These are phyloP conservation scores for Malurus elegans DNA, from an alignment of 2,113 vertebrate species.

Conservation along the genomic window DNA sequence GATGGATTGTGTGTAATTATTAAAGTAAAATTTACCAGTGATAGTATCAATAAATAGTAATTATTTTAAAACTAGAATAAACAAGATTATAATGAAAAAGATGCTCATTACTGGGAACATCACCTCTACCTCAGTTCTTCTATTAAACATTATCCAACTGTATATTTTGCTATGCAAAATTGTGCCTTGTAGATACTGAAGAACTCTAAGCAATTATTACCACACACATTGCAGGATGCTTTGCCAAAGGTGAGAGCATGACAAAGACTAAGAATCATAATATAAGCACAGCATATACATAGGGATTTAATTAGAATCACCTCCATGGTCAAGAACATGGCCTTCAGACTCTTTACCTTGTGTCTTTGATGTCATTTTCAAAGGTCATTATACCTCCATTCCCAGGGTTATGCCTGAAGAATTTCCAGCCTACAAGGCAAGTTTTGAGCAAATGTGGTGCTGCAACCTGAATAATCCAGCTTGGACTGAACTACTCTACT, in stretches of 20 bases:
- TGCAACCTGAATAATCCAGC: not conserved
- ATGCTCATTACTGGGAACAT: not conserved
- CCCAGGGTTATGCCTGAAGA: not conserved
- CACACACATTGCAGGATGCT: not conserved
- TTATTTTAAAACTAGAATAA: not conserved
- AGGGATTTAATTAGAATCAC: not conserved
- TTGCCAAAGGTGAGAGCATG: not conserved
- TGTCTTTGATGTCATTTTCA: not conserved
- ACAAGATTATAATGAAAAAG: not conserved
- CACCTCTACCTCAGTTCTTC: not conserved
- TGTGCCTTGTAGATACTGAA: not conserved
- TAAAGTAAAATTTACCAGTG: not conserved
- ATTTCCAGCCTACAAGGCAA: not conserved
- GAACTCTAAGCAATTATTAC: not conserved
- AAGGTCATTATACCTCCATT: not conserved
- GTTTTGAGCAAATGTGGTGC: not conserved
- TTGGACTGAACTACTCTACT: not conserved
- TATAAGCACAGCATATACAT: not conserved
- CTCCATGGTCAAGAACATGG: not conserved
- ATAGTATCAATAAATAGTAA: not conserved
- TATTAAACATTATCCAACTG: not conserved
- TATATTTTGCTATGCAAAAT: not conserved
- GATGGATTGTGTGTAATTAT: not conserved
- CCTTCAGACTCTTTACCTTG: not conserved
- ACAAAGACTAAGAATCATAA: not conserved